These are phyloP conservation scores for Grus americana DNA, from an alignment of 2,113 vertebrate species.

Conservation along the genomic window DNA sequence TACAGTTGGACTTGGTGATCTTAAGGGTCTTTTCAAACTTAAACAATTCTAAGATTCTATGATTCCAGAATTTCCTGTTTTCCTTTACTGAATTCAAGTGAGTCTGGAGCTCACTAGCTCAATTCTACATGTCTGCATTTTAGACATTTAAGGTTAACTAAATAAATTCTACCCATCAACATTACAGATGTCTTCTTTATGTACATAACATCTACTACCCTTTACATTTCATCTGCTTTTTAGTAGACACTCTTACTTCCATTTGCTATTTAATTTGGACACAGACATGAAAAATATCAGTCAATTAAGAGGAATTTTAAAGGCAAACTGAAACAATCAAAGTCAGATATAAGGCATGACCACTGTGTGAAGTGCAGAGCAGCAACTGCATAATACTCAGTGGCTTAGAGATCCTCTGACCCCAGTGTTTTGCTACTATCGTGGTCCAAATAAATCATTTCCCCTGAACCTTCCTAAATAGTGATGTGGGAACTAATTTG, in stretches of 20 bases:
- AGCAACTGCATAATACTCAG: background rate
- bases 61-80: background rate
- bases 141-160: background rate
- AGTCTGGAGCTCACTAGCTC: background rate
- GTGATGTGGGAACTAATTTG: background rate
- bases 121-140: background rate
- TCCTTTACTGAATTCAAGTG: background rate
- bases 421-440: background rate
- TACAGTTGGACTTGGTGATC: fast-evolving
- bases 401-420: background rate
- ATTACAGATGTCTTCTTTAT: background rate
- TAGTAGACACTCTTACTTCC: background rate
- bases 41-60: background rate
- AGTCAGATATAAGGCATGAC: background rate
- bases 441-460: background rate
- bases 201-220: background rate
- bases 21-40: background rate
- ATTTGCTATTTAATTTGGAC: background rate
- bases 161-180: background rate
- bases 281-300: background rate
- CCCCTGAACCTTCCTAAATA: background rate
- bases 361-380: background rate
- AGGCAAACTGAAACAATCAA: background rate
- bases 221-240: background rate
- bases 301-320: background rate